Evolutionary conservation across 2,113 vertebrate genomes (phyloP), one percentile per base, ranked within the genome.

Genomic region (Ictalurus furcatus): DNA sequence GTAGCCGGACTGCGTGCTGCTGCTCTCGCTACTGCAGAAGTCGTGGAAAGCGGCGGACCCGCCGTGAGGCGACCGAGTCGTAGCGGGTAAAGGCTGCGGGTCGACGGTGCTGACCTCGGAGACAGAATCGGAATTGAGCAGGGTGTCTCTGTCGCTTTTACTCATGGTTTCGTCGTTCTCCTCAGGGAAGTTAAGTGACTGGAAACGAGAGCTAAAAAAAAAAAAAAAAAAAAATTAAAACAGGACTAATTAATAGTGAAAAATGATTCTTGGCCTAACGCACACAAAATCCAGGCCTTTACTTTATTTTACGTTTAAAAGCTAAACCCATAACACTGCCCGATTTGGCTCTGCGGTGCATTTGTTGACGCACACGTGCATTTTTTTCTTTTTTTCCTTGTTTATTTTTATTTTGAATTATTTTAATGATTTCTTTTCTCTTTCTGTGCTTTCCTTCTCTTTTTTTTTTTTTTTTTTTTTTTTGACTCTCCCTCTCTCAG

Each of bases 121-220:
- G 12, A 52, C 37, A 3, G 89, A 58, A 73, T 80, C 79, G 0
- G 28, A 48, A 28, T 85, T 74, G 52, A 52, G 67, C 34, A 84
- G 65, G 0, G 25, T 0, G 28, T 78, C 86, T 44, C 85, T 52
- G 63, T 48, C 79, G 44, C 83, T 81, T 6, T 92, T 89, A 89
- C 92, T 95, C 95, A 96, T 94, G 83, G 94, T 95, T 85, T 96
- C 95, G 91, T 96, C 95, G 73, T 96, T 94, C 91, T 96, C 96
- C 84, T 96, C 94, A 0, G 95, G 95, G 0, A 92, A 92, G 92
- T 95, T 96, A 63, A 79, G 58, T 16, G 85, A 91, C 28, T 84
- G 85, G 88, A 84, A 88, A 8, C 54, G 85, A 90, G 52, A 84
- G 34, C 90, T 90, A 86, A 85, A 90, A 89, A 89, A 85, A 76